Evolutionary conservation across 92 coral and sea anemone species (phyloP).

Genomic region (Zoanthus sansibaricus): DNA sequence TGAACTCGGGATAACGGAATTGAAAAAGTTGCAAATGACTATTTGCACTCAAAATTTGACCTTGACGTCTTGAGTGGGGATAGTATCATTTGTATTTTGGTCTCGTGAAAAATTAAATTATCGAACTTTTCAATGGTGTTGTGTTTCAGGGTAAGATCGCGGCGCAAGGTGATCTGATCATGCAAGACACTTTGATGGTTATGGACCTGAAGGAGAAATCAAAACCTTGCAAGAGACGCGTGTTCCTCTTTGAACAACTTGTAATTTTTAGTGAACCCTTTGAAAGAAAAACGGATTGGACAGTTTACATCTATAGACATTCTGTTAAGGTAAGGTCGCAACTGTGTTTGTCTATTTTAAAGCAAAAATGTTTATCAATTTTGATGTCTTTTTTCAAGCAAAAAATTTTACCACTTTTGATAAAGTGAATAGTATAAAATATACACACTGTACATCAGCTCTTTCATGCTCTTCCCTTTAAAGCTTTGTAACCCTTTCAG

Average conservation of each 20-base stretch:
- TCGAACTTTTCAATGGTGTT: no score
- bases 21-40: no score
- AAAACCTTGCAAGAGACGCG: constrained; percentile 93
- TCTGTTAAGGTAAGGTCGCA: constrained; percentile 80
- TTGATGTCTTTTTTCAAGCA: not conserved
- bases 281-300: constrained; percentile 95
- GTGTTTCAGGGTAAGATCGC: constrained; percentile 86
- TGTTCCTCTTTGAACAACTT: constrained; percentile 95
- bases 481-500: not conserved
- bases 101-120: not conserved
- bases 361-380: no score
- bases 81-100: not conserved
- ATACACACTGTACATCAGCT: not conserved
- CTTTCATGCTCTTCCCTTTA: not conserved
- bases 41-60: no score
- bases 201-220: constrained; percentile 82
- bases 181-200: constrained; percentile 91
- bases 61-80: no score
- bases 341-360: not conserved
- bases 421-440: no score
- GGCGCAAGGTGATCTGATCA: constrained; percentile 89
- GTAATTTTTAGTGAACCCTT: constrained; percentile 98
- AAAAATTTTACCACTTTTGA: no score
- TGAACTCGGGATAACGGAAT: no score
- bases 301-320: constrained; percentile 96